Conservation (phyloP, 2,888 invertebrate species). For the Andrena dorsata region DNA sequence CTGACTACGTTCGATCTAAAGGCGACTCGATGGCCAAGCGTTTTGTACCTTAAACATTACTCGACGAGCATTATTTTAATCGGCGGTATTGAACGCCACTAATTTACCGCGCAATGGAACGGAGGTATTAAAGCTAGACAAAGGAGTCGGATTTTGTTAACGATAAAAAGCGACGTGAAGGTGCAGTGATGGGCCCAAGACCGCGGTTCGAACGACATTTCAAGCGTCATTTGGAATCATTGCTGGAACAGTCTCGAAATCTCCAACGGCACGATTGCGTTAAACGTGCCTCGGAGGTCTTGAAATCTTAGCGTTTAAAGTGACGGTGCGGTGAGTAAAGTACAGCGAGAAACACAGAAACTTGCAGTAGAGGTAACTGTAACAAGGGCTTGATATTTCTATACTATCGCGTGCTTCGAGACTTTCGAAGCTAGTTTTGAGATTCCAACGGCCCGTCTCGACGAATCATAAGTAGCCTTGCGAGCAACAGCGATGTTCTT, state of each 20-base stretch:
- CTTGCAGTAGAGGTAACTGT: neutral
- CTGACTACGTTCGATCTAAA: neutral
- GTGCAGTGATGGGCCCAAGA: conserved; percentile 12
- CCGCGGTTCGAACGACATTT: neutral
- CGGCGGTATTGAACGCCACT: conserved; percentile 2
- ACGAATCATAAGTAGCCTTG: too few relatives aligned
- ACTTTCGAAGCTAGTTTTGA: too few relatives aligned
- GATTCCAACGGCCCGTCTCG: too few relatives aligned
- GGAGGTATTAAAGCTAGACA: conserved; percentile 39
- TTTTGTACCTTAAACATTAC: conserved; percentile 28
- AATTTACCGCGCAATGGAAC: conserved; percentile 32
- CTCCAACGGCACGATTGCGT: too few relatives aligned
- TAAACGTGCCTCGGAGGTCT: neutral
- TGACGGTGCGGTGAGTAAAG: too few relatives aligned
- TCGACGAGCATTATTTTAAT: conserved; percentile 22
- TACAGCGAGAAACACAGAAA: neutral
- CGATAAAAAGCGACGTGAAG: conserved; percentile 41
- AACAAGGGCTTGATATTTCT: neutral
- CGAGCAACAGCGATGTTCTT: too few relatives aligned
- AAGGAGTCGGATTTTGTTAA: conserved; percentile 18
- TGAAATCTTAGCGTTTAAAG: neutral
- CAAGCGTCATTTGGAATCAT: neutral
- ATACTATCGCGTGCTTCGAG: neutral
- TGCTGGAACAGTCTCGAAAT: too few relatives aligned
- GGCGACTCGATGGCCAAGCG: conserved; percentile 8